Conservation (phyloP, 2,888 invertebrate genomes). For the Aphidius colemani region DNA sequence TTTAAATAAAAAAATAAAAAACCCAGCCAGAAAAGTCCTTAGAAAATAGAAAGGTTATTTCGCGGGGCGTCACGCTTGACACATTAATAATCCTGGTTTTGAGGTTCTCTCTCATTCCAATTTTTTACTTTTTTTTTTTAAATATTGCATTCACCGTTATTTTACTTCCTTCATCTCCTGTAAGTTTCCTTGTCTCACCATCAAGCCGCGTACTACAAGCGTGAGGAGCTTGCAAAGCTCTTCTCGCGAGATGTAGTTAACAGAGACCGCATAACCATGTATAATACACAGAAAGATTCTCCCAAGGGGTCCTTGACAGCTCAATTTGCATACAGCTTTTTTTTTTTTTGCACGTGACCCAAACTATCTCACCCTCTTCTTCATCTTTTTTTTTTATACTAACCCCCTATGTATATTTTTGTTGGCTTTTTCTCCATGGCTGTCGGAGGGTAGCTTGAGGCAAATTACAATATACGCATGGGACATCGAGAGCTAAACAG, state of each 20-base stretch:
- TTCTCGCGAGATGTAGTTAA: conserved; percentile 51
- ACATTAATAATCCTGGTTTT: conserved; percentile 51
- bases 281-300: conserved; percentile 52
- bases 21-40: conserved; percentile 28
- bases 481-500: background rate
- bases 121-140: background rate
- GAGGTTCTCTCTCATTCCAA: conserved; percentile 20
- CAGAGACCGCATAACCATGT: conserved; percentile 44
- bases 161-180: conserved; percentile 22
- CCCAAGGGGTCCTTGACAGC: conserved; percentile 51
- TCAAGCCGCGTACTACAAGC: conserved; percentile 34
- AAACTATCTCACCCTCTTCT: conserved; percentile 9
- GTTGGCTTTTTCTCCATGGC: no score
- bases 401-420: no score
- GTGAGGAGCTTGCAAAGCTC: conserved; percentile 56
- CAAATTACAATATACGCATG: conserved; percentile 12
- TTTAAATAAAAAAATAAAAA: conserved; percentile 25
- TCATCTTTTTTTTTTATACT: no score
- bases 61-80: conserved; percentile 52
- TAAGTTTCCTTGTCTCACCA: background rate
- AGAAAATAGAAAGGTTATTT: conserved; percentile 49
- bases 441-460: conserved; percentile 11
- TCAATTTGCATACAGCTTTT: conserved; percentile 51
- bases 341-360: conserved; percentile 36
- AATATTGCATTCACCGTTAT: conserved; percentile 30